Evolutionary conservation across 2,888 invertebrate genomes (phyloP), one percentile per base, ranked within the genome.

Genomic region (Tachina grossa): DNA sequence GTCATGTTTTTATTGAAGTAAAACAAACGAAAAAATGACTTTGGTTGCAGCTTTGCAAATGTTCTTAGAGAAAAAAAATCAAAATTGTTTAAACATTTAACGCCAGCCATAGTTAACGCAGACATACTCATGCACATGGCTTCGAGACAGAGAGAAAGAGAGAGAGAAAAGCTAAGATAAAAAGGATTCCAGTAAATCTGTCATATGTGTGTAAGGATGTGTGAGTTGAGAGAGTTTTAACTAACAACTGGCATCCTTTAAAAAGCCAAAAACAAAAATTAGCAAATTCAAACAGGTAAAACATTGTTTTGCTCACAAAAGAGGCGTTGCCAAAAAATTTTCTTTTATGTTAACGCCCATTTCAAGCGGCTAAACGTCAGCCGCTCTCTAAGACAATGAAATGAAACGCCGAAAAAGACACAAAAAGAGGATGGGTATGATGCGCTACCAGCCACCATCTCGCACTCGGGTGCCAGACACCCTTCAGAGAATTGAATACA

Each of bases 1-100:
- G 85, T 83, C 83, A 85, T 83, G 85, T 85, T 85, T 85, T 85
- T 83, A 72, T 83, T 85, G 79, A 83, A 85, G 85, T 83, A 85
- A 85, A 85, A 85, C 83, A 85, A 85, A 85, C 85, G 79, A 85
- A 83, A 85, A 82, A 85, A 83, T 85, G 85, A 85, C 85, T 85
- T 85, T 85, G 85, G 85, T 83, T 79, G 57, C 74, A 85, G 72
- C 85, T 68, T 63, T 76, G 57, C 55, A 85, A 81, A 68, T 83
- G 79, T 85, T 66, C 19, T 9, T 47, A 14, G 53, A 75, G 31
- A 75, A 85, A 65, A 82, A 45, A 71, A 75, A 83, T 82, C 78
- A 85, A 83, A 80, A 85, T 85, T 85, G 76, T 85, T 85, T 83
- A 85, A 85, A 85, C 85, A 75, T 79, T 79, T 79, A 82, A 82